Percentiles rank a stretch among this genome's conserved stretches.
phyloP scores from a whole-genome alignment of 1,140 invertebrate genomes.

The Rhagoletis pomonella region DNA sequence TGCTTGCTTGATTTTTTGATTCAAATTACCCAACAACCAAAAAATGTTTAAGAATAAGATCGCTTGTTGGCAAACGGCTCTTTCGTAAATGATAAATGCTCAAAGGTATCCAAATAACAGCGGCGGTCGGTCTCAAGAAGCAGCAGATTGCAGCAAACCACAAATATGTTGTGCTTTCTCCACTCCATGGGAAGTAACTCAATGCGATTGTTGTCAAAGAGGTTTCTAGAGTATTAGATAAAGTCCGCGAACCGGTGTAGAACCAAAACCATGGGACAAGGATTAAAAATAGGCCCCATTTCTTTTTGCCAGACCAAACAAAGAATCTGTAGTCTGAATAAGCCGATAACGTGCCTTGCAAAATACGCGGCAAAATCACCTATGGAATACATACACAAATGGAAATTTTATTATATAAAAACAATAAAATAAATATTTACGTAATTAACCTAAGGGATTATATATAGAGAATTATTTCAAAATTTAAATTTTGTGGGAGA shows the following conservation, averaged over 20 bases:
- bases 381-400: constrained; percentile 71
- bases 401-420: constrained; percentile 56
- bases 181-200: constrained; percentile 86
- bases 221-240: constrained; percentile 90
- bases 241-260: constrained; percentile 88
- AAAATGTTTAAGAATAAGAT: constrained; percentile 76
- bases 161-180: constrained; percentile 77
- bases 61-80: constrained; percentile 74
- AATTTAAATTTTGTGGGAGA: too few relatives aligned
- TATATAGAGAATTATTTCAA: too few relatives aligned
- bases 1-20: not conserved
- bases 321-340: constrained; percentile 86
- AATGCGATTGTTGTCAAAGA: constrained; percentile 86
- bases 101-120: constrained; percentile 87
- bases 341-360: constrained; percentile 85
- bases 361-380: constrained; percentile 82
- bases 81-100: constrained; percentile 79
- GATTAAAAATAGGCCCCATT: constrained; percentile 81
- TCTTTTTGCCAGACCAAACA: constrained; percentile 80
- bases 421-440: too few relatives aligned
- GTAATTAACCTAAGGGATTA: too few relatives aligned
- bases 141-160: constrained; percentile 84
- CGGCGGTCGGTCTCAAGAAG: constrained; percentile 86
- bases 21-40: constrained; percentile 76
- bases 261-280: constrained; percentile 90